These are phyloP conservation scores for Ranitomeya variabilis DNA, from an alignment of 2,113 vertebrate species.

Conservation along the genomic window DNA sequence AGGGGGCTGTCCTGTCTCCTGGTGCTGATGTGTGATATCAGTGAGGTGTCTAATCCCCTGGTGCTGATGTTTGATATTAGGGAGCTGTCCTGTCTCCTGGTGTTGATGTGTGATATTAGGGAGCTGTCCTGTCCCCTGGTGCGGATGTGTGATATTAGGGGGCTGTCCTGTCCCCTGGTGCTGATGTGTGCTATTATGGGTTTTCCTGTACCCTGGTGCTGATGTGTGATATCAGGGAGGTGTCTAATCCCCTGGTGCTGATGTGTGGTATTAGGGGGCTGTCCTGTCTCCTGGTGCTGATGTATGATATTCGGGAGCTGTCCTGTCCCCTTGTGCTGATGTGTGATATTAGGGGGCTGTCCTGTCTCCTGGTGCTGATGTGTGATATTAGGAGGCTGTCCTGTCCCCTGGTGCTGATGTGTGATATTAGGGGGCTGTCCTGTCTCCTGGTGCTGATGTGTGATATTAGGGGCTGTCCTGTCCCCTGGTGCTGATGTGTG, in stretches of 20 bases:
- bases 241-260: too few relatives aligned
- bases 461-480: too few relatives aligned
- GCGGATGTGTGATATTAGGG: too few relatives aligned
- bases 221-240: background rate
- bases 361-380: conserved; percentile 1
- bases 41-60: too few relatives aligned
- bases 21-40: too few relatives aligned
- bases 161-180: too few relatives aligned
- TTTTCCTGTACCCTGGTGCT: conserved; percentile 29
- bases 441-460: background rate
- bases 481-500: too few relatives aligned
- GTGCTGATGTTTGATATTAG: too few relatives aligned
- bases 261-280: background rate
- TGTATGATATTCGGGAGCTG: background rate
- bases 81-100: conserved; percentile 1
- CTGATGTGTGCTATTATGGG: too few relatives aligned
- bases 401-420: too few relatives aligned
- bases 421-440: background rate
- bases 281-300: conserved; percentile 7
- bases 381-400: too few relatives aligned
- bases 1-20: too few relatives aligned
- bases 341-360: background rate
- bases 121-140: background rate
- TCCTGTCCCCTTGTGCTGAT: background rate
- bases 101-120: background rate